A percentile compares a stretch with the other conserved stretches of the same genome.
Conservation (phyloP, 2,113 vertebrate species). For the Desmodus rotundus region DNA sequence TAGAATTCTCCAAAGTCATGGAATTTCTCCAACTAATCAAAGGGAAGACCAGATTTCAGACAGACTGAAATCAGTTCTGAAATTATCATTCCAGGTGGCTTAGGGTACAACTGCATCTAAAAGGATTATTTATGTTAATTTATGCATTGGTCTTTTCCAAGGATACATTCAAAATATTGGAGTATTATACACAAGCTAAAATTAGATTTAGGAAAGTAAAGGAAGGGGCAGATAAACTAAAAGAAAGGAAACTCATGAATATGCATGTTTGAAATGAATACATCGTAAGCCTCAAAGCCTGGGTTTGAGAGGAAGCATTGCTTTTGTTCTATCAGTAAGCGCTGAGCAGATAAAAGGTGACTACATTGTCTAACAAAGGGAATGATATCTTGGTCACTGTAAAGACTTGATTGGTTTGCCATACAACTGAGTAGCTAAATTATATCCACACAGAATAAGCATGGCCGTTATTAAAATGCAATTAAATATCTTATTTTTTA, state of each 20-base stretch:
- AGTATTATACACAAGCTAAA: slow-evolving; percentile 66
- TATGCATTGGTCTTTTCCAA: slow-evolving; percentile 75
- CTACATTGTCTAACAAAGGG: background rate
- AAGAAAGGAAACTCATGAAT: slow-evolving; percentile 64
- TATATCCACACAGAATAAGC: background rate
- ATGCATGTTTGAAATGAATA: slow-evolving; percentile 56
- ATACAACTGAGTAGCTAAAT: background rate
- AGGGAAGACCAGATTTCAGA: slow-evolving; percentile 39
- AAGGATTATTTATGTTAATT: slow-evolving; percentile 68
- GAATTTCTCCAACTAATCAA: slow-evolving; percentile 28
- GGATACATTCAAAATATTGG: slow-evolving; percentile 67
- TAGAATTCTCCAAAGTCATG: slow-evolving; percentile 26
- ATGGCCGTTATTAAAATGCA: background rate
- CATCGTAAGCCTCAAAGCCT: slow-evolving; percentile 16
- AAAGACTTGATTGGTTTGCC: background rate
- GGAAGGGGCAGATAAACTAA: slow-evolving; percentile 58
- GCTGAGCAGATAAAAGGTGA: background rate
- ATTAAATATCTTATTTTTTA: background rate
- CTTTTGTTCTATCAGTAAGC: slow-evolving; percentile 26
- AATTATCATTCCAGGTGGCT: slow-evolving; percentile 46
- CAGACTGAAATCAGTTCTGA: background rate
- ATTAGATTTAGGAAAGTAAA: slow-evolving; percentile 69
- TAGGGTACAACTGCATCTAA: slow-evolving; percentile 42
- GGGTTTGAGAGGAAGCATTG: background rate
- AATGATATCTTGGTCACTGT: background rate